These are phyloP conservation scores for Aurelia coerulea DNA, from an alignment of 30 jellyfish, hydroid and myxozoan genomes.

Conservation along the genomic window DNA sequence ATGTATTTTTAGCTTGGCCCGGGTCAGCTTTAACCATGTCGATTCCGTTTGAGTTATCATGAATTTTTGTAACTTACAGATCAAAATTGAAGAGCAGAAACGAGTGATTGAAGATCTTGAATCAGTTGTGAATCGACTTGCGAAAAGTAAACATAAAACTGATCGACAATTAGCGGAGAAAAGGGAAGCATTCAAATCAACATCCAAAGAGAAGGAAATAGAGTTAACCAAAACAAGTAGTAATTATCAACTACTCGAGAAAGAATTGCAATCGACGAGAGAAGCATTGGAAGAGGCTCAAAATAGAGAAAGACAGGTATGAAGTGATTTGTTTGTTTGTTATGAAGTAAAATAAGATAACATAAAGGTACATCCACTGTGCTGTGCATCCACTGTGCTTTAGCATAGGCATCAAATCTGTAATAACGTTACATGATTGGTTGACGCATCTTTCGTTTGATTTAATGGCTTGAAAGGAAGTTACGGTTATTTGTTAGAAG, in stretches of 20 bases:
- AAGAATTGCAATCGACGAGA: constrained; percentile 50
- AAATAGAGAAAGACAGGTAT: constrained; percentile 77
- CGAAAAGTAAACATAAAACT: constrained; percentile 67
- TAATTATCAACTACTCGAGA: constrained; percentile 45
- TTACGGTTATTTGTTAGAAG: too few relatives aligned
- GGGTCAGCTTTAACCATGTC: too few relatives aligned
- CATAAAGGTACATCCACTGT: background rate
- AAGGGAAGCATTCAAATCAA: constrained; percentile 42
- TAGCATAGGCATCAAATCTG: too few relatives aligned
- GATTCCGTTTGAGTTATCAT: too few relatives aligned
- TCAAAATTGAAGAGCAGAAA: constrained; percentile 55
- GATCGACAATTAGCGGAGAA: constrained; percentile 56
- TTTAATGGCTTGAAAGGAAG: too few relatives aligned
- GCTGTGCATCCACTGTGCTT: background rate
- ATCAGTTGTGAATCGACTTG: constrained; percentile 61
- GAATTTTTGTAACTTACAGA: constrained; percentile 1
- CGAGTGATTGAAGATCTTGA: constrained; percentile 66
- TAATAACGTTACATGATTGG: too few relatives aligned
- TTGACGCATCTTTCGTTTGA: too few relatives aligned
- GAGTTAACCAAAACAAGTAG: constrained; percentile 10
- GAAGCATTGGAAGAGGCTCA: constrained; percentile 49
- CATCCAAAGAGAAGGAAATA: constrained; percentile 26
- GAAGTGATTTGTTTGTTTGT: background rate
- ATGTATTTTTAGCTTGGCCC: too few relatives aligned
- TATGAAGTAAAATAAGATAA: background rate